Evolutionary conservation across 2,113 vertebrate species (phyloP).

Genomic region (Protobothrops mucrosquamatus): DNA sequence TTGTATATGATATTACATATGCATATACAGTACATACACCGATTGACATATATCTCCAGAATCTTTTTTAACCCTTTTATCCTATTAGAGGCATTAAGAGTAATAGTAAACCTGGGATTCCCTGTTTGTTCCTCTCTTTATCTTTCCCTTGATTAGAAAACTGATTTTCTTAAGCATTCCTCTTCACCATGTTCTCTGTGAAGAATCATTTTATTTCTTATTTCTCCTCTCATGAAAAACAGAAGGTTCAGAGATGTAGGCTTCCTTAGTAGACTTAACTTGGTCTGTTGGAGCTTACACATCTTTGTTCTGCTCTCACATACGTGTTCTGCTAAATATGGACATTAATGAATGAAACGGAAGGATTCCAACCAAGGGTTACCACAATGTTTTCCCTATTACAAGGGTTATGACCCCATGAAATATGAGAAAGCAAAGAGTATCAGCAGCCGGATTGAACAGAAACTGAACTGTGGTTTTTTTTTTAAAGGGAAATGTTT

Average conservation of each 20-base stretch:
- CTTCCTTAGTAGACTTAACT: neutral
- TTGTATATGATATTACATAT: neutral
- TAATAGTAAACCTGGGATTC: neutral
- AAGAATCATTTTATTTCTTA: neutral
- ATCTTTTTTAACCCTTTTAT: neutral
- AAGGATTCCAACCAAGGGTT: neutral
- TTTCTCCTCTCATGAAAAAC: neutral
- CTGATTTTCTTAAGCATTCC: neutral
- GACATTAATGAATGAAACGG: neutral
- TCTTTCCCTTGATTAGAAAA: neutral
- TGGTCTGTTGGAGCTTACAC: neutral
- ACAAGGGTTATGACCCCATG: neutral
- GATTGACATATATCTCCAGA: neutral
- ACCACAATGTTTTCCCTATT: neutral
- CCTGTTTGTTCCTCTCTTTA: neutral
- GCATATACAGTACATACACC: neutral
- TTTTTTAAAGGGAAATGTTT: neutral
- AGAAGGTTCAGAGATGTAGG: neutral
- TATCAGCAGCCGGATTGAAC: neutral
- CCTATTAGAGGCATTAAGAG: neutral
- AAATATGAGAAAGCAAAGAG: neutral
- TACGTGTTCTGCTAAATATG: neutral
- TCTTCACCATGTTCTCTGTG: neutral
- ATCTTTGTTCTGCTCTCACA: neutral
- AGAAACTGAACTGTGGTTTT: neutral